A percentile compares a stretch with the other conserved stretches of the same genome.
Conservation (phyloP, 1,140 invertebrate genomes). For the Aporrectodea caliginosa region DNA sequence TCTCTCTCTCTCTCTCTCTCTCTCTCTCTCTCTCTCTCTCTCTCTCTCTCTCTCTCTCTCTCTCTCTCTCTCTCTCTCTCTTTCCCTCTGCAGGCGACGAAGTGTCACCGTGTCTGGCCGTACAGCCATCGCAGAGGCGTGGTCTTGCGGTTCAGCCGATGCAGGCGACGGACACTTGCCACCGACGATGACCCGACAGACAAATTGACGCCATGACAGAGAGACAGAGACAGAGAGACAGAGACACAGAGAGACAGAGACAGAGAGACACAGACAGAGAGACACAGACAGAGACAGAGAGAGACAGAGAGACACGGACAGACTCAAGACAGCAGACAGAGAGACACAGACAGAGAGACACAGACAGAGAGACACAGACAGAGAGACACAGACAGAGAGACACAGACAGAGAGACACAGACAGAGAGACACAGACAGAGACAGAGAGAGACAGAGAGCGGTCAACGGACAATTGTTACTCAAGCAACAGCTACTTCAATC, state of each 20-base stretch:
- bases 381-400: neutral
- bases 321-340: neutral
- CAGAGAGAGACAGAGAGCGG: slow-evolving; percentile 2
- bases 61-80: no score
- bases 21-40: no score
- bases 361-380: neutral
- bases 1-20: no score
- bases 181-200: no score
- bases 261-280: slow-evolving; percentile 1
- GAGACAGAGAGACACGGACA: neutral
- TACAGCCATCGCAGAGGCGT: no score
- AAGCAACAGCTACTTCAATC: no score
- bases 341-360: neutral
- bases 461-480: neutral
- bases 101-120: no score
- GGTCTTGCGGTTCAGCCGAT: no score
- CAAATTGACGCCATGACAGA: neutral
- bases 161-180: no score
- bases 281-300: slow-evolving; percentile 9
- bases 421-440: slow-evolving; percentile 5
- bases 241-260: slow-evolving; percentile 6
- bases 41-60: no score
- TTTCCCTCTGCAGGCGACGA: no score
- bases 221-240: neutral
- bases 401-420: slow-evolving; percentile 1